Evolutionary conservation across 2,113 vertebrate species (phyloP).

Genomic region (Hippolais icterina): DNA sequence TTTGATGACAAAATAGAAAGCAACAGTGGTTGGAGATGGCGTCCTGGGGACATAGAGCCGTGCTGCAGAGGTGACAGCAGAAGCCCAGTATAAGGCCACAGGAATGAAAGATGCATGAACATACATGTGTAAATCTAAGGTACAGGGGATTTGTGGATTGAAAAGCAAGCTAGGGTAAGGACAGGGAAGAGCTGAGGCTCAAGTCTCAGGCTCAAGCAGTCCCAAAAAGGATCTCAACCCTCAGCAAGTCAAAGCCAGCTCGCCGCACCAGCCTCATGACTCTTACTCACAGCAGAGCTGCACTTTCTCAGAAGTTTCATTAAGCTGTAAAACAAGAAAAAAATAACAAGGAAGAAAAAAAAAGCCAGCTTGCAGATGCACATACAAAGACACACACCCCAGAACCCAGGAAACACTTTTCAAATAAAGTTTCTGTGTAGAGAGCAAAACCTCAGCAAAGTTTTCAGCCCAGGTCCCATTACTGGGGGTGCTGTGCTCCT

Average conservation of each 20-base stretch:
- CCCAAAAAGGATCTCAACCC: not conserved
- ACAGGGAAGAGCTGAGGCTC: not conserved
- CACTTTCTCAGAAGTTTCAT: not conserved
- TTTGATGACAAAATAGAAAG: not conserved
- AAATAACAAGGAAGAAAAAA: not conserved
- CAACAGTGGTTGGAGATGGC: not conserved
- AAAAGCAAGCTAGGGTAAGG: not conserved
- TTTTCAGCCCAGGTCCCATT: not conserved
- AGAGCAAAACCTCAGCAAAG: not conserved
- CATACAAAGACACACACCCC: rapidly evolving
- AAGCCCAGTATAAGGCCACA: not conserved
- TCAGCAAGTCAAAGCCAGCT: not conserved
- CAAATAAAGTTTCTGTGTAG: not conserved
- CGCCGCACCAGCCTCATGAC: not conserved
- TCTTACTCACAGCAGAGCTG: slow-evolving; percentile 29
- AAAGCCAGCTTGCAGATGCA: not conserved
- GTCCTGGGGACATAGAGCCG: rapidly evolving
- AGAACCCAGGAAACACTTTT: not conserved
- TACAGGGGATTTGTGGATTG: not conserved
- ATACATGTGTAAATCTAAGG: rapidly evolving
- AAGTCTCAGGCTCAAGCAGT: not conserved
- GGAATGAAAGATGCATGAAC: not conserved
- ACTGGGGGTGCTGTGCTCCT: rapidly evolving
- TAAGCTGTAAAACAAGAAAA: not conserved
- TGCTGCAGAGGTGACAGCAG: not conserved